Evolutionary conservation across 2,888 invertebrate species (phyloP).

Genomic region (Plusia festucae): DNA sequence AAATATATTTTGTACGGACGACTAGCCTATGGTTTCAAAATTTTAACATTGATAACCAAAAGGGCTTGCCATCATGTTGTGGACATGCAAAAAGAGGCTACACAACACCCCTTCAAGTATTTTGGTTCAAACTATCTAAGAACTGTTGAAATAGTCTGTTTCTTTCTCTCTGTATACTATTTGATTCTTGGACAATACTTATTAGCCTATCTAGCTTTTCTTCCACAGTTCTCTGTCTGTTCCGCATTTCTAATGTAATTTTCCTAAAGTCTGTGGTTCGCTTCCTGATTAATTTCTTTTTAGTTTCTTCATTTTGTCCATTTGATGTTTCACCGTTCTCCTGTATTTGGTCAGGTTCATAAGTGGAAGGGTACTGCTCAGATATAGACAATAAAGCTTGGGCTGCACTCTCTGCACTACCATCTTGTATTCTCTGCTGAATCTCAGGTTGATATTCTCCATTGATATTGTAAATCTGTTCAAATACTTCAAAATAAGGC

Average conservation of each 20-base stretch:
- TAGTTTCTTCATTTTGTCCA: conserved; percentile 71
- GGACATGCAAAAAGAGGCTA: conserved; percentile 1
- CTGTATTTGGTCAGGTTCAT: conserved; percentile 53
- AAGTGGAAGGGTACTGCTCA: conserved; percentile 62
- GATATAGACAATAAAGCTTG: conserved; percentile 78
- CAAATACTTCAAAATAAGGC: conserved; percentile 84
- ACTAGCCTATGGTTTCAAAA: neutral
- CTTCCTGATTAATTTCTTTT: conserved; percentile 71
- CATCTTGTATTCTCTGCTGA: conserved; percentile 78
- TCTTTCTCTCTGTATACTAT: conserved; percentile 82
- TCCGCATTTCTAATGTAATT: conserved; percentile 81
- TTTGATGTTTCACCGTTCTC: conserved; percentile 73
- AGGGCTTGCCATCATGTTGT: neutral
- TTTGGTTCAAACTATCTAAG: conserved; percentile 74
- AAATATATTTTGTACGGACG: neutral
- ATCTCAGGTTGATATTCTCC: conserved; percentile 83
- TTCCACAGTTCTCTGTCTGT: conserved; percentile 81
- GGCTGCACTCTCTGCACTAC: conserved; percentile 74
- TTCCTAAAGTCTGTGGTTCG: conserved; percentile 79
- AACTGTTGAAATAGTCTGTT: conserved; percentile 83
- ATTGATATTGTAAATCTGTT: conserved; percentile 79
- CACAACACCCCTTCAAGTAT: conserved; percentile 51
- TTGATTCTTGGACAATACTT: conserved; percentile 85
- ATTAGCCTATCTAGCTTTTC: conserved; percentile 84
- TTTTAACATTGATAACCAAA: neutral